These are phyloP conservation scores for Alectoris magna DNA, from an alignment of 2,797 vertebrate species.

Conservation along the genomic window DNA sequence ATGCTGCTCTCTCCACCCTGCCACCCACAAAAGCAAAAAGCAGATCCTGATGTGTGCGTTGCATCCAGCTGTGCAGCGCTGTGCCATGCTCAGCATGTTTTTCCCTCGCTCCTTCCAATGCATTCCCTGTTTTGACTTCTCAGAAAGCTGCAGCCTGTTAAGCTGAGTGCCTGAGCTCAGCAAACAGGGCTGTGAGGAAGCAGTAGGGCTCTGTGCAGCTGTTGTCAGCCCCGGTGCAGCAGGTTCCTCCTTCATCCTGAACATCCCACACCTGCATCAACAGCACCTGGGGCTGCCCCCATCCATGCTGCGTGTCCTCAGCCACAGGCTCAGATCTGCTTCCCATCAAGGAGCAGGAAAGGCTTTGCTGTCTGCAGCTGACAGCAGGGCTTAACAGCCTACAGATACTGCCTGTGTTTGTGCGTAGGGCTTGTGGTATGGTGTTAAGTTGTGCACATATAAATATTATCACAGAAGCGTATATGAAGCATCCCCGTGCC, in stretches of 20 bases:
- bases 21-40: not conserved
- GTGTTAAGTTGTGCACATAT: not conserved
- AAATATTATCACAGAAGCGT: too few species aligned
- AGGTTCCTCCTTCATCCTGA: not conserved
- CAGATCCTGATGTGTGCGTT: not conserved
- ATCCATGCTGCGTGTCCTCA: not conserved
- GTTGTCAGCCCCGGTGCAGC: not conserved
- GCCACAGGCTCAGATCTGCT: not conserved
- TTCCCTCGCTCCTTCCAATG: not conserved
- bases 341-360: not conserved
- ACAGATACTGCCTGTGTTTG: rapidly evolving
- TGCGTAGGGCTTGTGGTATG: not conserved
- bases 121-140: not conserved
- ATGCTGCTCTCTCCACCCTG: not conserved
- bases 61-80: not conserved
- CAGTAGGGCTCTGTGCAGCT: not conserved
- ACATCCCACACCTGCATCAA: not conserved
- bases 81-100: rapidly evolving
- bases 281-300: rapidly evolving
- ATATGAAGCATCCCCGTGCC: not conserved
- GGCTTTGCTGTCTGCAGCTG: not conserved
- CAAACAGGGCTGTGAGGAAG: not conserved
- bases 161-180: not conserved
- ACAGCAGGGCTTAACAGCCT: not conserved
- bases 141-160: not conserved